Conservation (phyloP, 2,113 vertebrate genomes). For the Seriola aureovittata region DNA sequence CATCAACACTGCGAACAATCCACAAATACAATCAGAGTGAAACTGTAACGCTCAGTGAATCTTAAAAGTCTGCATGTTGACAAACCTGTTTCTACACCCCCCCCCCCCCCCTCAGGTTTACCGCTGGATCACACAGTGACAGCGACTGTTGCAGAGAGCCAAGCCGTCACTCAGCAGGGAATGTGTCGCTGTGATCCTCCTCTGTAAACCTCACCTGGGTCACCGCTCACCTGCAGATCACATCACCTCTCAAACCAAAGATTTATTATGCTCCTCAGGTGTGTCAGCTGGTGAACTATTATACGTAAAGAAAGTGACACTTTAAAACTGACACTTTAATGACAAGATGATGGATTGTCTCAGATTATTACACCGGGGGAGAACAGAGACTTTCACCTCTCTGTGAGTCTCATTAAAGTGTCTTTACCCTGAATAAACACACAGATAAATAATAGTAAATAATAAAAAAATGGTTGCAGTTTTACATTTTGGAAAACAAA, state of each 20-base stretch:
- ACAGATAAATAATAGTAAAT: too few relatives aligned
- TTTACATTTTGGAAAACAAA: too few relatives aligned
- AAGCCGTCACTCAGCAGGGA: neutral
- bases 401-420: too few relatives aligned
- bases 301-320: too few relatives aligned
- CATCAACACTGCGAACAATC: neutral
- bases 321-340: too few relatives aligned
- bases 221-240: neutral
- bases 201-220: neutral
- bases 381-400: too few relatives aligned
- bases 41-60: neutral
- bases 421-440: too few relatives aligned
- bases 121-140: neutral
- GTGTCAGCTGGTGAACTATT: neutral
- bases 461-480: too few relatives aligned
- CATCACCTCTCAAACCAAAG: neutral
- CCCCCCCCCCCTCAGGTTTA: neutral
- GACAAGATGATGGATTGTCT: too few relatives aligned
- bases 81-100: slow-evolving; percentile 20
- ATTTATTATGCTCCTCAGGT: neutral
- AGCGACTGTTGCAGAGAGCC: neutral
- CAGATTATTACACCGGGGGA: too few relatives aligned
- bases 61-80: neutral
- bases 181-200: neutral
- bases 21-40: fast-evolving